phyloP scores from a whole-genome alignment of 2,797 vertebrate genomes.

The Distichodus sexfasciatus region DNA sequence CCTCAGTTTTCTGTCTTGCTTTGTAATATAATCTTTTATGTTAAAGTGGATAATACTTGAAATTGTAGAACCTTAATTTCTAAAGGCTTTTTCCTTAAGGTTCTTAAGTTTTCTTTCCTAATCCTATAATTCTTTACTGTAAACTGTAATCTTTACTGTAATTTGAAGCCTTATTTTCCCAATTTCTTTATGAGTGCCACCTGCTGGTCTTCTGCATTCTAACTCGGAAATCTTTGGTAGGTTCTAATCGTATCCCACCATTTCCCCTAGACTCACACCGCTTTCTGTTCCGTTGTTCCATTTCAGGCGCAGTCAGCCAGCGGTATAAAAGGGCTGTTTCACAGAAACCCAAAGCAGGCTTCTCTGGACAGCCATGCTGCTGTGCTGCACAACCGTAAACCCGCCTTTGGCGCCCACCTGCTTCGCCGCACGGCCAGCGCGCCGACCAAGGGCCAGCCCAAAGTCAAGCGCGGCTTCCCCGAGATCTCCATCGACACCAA shows the following conservation, averaged over 20 bases:
- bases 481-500: conserved; percentile 85
- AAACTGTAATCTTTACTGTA: no score
- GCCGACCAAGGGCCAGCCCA: conserved; percentile 93
- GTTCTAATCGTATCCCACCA: not conserved
- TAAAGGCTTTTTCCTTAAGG: no score
- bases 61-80: no score
- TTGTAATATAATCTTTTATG: no score
- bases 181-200: no score
- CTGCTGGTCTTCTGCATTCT: not conserved
- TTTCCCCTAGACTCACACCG: conserved; percentile 1
- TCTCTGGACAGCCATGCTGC: conserved; percentile 99
- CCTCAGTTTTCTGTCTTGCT: no score
- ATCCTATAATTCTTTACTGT: no score
- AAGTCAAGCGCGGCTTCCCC: conserved; percentile 84
- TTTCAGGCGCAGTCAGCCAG: conserved; percentile 86
- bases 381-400: conserved; percentile 88
- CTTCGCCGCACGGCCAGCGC: conserved; percentile 94
- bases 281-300: conserved; percentile 3
- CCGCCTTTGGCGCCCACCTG: conserved; percentile 91
- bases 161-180: no score
- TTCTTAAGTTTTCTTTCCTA: no score
- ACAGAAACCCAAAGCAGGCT: conserved; percentile 96
- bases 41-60: no score
- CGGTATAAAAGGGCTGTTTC: conserved; percentile 97
- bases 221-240: not conserved